A percentile compares a stretch with the other conserved stretches of the same genome.
Evolutionary conservation across 2,113 vertebrate genomes (phyloP).

Genomic region (Brienomyrus longianalis): DNA sequence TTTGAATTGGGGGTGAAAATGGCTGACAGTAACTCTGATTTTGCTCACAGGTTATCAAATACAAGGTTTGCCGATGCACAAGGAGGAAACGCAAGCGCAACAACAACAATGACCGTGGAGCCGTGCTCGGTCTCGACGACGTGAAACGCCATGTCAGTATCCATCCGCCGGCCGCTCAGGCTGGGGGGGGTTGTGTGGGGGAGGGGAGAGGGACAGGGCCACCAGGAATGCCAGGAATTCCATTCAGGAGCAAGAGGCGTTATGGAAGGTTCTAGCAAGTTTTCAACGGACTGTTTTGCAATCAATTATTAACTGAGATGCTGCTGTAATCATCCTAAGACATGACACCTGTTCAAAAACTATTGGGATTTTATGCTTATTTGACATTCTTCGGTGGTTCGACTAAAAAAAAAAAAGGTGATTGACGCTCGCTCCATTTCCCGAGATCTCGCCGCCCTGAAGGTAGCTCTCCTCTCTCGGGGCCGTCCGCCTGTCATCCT

Average conservation of each 20-base stretch:
- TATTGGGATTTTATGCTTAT: neutral
- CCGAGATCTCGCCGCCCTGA: neutral
- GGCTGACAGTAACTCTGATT: neutral
- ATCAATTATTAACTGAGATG: neutral
- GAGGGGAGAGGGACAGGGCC: slow-evolving; percentile 16
- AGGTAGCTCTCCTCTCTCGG: neutral
- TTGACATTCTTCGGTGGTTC: neutral
- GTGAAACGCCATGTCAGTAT: slow-evolving; percentile 92
- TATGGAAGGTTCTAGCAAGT: neutral
- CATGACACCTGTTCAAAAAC: neutral
- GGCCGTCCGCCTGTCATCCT: neutral
- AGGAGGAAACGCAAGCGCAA: slow-evolving; percentile 81
- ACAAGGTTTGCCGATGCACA: slow-evolving; percentile 79
- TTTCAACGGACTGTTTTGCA: neutral
- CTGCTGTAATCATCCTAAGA: neutral
- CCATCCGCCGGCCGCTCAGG: neutral
- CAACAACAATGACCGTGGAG: slow-evolving; percentile 87
- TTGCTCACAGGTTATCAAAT: slow-evolving; percentile 80
- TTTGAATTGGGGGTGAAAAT: neutral
- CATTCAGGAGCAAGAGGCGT: neutral
- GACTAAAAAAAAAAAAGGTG: neutral
- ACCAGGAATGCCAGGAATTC: neutral
- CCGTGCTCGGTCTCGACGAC: slow-evolving; percentile 91
- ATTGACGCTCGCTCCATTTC: neutral
- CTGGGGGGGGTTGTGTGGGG: slow-evolving; percentile 14